A percentile compares a stretch with the other conserved stretches of the same genome.
These are phyloP conservation scores for Muscicapa adusta DNA, from an alignment of 2,113 vertebrate genomes.

Conservation along the genomic window DNA sequence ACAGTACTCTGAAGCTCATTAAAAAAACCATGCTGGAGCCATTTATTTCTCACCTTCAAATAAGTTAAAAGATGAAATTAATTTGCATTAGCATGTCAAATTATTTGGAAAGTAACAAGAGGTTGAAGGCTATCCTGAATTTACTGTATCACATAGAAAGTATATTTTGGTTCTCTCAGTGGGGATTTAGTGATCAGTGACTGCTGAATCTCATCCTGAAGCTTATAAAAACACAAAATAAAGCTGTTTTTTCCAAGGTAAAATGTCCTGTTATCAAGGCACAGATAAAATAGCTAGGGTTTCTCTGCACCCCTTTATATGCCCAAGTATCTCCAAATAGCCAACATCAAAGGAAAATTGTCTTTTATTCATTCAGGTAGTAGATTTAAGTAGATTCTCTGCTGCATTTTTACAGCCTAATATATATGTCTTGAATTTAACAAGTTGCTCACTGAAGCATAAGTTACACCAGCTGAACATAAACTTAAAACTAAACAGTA, in stretches of 20 bases:
- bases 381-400: not conserved
- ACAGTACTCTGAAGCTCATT: fast-evolving
- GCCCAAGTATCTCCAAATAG: not conserved
- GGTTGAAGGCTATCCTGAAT: not conserved
- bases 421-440: not conserved
- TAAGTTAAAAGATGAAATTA: not conserved
- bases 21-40: not conserved
- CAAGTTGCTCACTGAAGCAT: not conserved
- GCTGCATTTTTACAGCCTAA: not conserved
- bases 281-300: not conserved
- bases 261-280: not conserved
- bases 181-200: not conserved
- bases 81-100: not conserved
- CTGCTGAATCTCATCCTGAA: not conserved
- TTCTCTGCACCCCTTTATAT: not conserved
- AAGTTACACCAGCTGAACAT: not conserved
- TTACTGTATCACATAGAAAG: not conserved
- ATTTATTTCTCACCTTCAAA: not conserved
- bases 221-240: not conserved
- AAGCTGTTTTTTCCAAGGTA: not conserved
- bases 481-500: not conserved
- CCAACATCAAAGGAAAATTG: not conserved
- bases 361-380: not conserved
- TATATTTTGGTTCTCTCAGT: not conserved
- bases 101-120: not conserved